Evolutionary conservation across 92 coral and sea anemone genomes (phyloP), one percentile per base, ranked within the genome.

Genomic region (Meandrina meandrites): DNA sequence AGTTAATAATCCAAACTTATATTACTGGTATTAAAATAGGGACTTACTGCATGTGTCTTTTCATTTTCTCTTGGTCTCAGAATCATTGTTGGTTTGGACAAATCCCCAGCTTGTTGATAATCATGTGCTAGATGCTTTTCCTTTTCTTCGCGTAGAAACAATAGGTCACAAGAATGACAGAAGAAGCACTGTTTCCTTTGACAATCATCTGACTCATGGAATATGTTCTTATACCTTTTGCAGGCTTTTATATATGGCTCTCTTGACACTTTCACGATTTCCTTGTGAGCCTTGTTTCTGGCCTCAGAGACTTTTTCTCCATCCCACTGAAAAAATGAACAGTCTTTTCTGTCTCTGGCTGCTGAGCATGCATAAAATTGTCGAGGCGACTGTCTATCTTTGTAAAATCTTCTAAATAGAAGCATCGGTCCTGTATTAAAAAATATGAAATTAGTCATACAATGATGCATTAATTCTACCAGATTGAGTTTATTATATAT

Each of bases 361-460:
- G 99, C 99, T 73, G 99, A 97, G 83, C 99, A 97, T 62, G 99
- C 96, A 87, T 81, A 97, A 87, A 95, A 97, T 77, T 86, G 89
- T 21, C 92, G 87, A 32, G 98, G 87, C 36, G 89, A 78, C 78
- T 86, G 88, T 24, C 91, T 93, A 86, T 95, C 98, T 81, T 91
- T 89, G 91, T 88, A 97, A 86, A 92, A 95, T 27, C 99, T 91
- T 84, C 95, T 98, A 92, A 97, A 97, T 90, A 97, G 84, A 84
- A 97, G 89, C 99, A 97, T 97, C 35, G 99, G 99, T 30, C 99
- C 99, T 97, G 51, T 31, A 94, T 58, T 36, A 3, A 50, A 32
- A 75, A 64, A 17, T 28, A 27, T 58, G 14, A 66, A 32, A 28
- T 3, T 8, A 64, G 34, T 64, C 34, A 64, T n/a, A n/a, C 27